Percentiles rank a stretch among this genome's conserved stretches.
Conservation (phyloP, 1,140 invertebrate genomes). For the Ceratina japonica region DNA sequence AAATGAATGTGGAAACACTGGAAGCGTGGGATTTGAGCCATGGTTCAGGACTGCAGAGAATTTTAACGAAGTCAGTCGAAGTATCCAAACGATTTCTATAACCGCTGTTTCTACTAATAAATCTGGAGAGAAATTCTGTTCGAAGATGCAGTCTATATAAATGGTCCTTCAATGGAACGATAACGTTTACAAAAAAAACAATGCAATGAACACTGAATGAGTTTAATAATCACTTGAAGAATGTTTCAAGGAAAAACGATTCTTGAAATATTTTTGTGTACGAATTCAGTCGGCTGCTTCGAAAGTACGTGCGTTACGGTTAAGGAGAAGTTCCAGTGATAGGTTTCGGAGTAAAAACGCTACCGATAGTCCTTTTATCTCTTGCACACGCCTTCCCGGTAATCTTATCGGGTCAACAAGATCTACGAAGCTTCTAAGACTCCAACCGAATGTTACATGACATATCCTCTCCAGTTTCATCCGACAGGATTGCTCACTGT, state of each 20-base stretch:
- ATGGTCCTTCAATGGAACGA: neutral
- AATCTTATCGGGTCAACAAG: constrained; percentile 20
- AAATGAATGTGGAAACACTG: too few relatives aligned
- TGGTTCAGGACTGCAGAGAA: too few relatives aligned
- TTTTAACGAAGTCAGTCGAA: constrained; percentile 23
- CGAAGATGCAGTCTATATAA: neutral
- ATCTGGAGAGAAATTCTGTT: neutral
- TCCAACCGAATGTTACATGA: neutral
- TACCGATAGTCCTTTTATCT: constrained; percentile 39
- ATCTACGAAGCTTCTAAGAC: constrained; percentile 22
- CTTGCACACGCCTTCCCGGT: neutral
- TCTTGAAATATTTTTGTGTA: neutral
- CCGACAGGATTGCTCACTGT: neutral
- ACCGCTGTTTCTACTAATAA: too few relatives aligned
- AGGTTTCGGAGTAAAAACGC: constrained; percentile 17
- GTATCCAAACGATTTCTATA: neutral
- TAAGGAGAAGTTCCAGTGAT: neutral
- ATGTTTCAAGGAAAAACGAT: neutral
- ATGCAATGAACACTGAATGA: neutral
- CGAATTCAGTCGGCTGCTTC: neutral
- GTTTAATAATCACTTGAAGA: neutral
- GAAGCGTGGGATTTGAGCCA: too few relatives aligned
- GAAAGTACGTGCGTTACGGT: neutral
- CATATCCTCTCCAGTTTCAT: neutral
- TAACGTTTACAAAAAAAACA: constrained; percentile 11